Percentiles rank a stretch among this genome's conserved stretches.
Conservation (phyloP, 1,140 invertebrate species). For the Heliconius eleuchia region DNA sequence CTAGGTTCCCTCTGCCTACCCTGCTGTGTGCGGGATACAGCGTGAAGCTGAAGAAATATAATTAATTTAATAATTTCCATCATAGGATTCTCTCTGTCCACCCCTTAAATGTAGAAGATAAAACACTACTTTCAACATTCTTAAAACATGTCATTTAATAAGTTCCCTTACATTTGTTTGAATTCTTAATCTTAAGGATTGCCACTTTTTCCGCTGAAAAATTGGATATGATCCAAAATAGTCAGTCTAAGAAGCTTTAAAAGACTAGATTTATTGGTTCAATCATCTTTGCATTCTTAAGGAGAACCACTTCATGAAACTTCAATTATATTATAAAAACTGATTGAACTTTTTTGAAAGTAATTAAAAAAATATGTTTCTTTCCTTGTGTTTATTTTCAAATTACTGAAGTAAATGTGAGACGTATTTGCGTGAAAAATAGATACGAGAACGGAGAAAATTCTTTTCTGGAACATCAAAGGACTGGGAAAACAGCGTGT, state of each 20-base stretch:
- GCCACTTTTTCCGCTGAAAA: neutral
- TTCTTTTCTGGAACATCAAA: neutral
- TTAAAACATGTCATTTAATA: constrained; percentile 4
- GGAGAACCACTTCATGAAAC: neutral
- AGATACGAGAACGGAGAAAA: too few species aligned
- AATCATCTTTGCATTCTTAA: constrained; percentile 14
- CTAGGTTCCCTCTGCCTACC: too few species aligned
- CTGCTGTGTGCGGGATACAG: too few species aligned
- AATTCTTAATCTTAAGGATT: constrained; percentile 1
- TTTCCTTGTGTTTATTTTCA: too few species aligned
- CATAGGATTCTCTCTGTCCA: too few species aligned
- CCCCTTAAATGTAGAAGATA: neutral
- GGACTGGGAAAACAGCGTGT: neutral
- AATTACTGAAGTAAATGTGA: too few species aligned
- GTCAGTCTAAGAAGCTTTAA: constrained; percentile 13
- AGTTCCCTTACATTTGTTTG: constrained; percentile 8
- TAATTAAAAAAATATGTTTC: neutral
- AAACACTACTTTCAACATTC: neutral
- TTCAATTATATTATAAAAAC: constrained; percentile 4
- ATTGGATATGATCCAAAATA: constrained; percentile 6
- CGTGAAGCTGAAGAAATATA: too few species aligned
- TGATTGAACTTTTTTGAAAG: neutral
- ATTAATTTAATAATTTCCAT: too few species aligned
- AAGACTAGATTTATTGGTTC: constrained; percentile 3
- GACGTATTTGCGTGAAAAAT: too few species aligned